Evolutionary conservation across 2,888 invertebrate genomes (phyloP), one percentile per base, ranked within the genome.

Genomic region (Charanyca ferruginea): DNA sequence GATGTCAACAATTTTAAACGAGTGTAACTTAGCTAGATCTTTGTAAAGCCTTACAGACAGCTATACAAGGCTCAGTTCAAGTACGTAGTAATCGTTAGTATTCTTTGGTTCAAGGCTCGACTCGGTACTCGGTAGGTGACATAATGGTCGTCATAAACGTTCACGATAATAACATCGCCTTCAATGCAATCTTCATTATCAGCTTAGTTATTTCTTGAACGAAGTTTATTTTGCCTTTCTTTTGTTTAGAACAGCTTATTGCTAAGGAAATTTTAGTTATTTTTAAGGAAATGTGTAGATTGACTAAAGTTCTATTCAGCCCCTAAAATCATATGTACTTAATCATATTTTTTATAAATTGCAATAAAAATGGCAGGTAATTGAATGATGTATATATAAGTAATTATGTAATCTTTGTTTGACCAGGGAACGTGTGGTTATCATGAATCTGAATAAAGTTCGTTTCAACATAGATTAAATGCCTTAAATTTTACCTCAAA

Each of bases 41-140:
- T 58, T 42, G 52, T 42, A 62, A 59, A 62, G 52, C 44, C 32
- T 73, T 79, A 61, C 25, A 47, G 1, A 4, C 16, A 38, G 4
- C 13, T 35, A 23, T 23, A 61, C 68, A 77, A 79, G 78, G 72
- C 55, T 49, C 72, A 79, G 83, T 87, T 85, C 87, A 87, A 86
- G 85, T 38, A 38, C 13, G 38, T 4, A 38, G 16, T 4, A 38
- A 38, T 38, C 13, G 16, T 38, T 38, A 38, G 38, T 38, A 38
- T 38, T 38, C 38, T 16, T 38, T 38, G 38, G 38, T 38, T 16
- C 87, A 87, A 86, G 85, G 83, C 75, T 76, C 18, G 6, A 18
- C 41, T 65, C 62, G 52, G 35, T 47, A n/a, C n/a, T n/a, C n/a
- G n/a, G 38, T 62, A n/a, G n/a, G 74, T 83, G 80, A 81, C 63